These are phyloP conservation scores for Eulemur rufifrons DNA, from an alignment of 2,113 vertebrate species.

Conservation along the genomic window DNA sequence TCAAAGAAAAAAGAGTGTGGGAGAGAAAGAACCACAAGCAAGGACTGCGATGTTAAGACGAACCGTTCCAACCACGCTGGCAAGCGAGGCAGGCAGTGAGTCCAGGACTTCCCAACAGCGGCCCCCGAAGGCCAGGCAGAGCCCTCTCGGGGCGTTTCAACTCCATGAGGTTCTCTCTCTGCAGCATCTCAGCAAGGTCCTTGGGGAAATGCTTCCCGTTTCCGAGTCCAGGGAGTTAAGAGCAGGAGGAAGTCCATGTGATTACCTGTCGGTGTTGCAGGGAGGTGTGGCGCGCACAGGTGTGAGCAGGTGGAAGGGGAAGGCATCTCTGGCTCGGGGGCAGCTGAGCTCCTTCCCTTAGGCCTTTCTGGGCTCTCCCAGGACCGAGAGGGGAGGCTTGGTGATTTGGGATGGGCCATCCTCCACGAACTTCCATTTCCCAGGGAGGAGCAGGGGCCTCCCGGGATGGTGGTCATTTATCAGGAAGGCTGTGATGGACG, in stretches of 20 bases:
- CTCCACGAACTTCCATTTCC: neutral
- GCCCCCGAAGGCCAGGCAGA: neutral
- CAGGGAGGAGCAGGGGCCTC: neutral
- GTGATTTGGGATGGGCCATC: neutral
- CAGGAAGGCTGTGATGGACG: neutral
- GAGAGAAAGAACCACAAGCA: neutral
- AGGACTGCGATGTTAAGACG: fast-evolving
- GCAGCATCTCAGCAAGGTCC: neutral
- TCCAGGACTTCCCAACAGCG: neutral
- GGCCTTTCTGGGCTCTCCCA: neutral
- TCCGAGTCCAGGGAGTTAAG: neutral
- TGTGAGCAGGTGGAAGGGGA: neutral
- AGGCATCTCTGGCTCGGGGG: fast-evolving
- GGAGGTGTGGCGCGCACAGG: neutral
- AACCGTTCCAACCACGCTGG: fast-evolving
- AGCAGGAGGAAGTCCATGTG: neutral
- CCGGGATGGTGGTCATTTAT: fast-evolving
- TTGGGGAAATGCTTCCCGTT: neutral
- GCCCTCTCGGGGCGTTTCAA: neutral
- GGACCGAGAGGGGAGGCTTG: too few species aligned
- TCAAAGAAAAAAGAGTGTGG: neutral
- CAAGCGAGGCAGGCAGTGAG: fast-evolving
- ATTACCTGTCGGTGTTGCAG: neutral
- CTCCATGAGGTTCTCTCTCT: neutral
- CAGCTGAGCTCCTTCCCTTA: neutral